Percentiles rank a stretch among this genome's conserved stretches.
phyloP scores from a whole-genome alignment of 2,888 invertebrate genomes.

The Candidula unifasciata region DNA sequence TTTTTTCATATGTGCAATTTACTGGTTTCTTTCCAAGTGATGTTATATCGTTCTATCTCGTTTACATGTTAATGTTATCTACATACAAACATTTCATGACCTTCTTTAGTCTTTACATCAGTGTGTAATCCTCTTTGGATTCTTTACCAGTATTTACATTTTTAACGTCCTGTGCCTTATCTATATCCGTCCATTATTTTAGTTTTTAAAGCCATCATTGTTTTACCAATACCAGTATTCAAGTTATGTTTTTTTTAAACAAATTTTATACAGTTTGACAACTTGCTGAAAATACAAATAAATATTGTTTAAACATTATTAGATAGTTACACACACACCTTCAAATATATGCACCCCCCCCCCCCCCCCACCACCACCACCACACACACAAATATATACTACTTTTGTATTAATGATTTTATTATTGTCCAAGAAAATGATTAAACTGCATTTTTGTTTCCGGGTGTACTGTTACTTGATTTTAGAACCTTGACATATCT shows the following conservation, averaged over 20 bases:
- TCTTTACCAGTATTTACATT: not conserved
- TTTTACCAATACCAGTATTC: not conserved
- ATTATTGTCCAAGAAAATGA: too few species aligned
- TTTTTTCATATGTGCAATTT: not conserved
- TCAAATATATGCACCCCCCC: too few species aligned
- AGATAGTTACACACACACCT: not conserved
- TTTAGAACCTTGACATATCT: too few species aligned
- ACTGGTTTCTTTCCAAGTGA: not conserved
- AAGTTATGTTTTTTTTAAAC: not conserved
- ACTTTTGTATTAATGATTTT: too few species aligned
- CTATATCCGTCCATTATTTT: constrained; percentile 59
- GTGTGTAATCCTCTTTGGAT: too few species aligned
- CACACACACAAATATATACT: too few species aligned
- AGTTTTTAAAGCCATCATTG: not conserved
- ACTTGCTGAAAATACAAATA: constrained; percentile 26
- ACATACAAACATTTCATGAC: too few species aligned
- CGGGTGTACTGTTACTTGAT: too few species aligned
- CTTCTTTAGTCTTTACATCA: too few species aligned
- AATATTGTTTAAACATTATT: not conserved
- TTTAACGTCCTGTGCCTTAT: constrained; percentile 60
- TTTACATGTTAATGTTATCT: not conserved
- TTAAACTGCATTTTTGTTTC: too few species aligned
- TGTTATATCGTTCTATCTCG: not conserved
- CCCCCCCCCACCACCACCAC: too few species aligned
- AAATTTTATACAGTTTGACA: not conserved